Base-by-base conservation (phyloP, 2,797 vertebrate genomes). In the Echeneis naucrates region DNA sequence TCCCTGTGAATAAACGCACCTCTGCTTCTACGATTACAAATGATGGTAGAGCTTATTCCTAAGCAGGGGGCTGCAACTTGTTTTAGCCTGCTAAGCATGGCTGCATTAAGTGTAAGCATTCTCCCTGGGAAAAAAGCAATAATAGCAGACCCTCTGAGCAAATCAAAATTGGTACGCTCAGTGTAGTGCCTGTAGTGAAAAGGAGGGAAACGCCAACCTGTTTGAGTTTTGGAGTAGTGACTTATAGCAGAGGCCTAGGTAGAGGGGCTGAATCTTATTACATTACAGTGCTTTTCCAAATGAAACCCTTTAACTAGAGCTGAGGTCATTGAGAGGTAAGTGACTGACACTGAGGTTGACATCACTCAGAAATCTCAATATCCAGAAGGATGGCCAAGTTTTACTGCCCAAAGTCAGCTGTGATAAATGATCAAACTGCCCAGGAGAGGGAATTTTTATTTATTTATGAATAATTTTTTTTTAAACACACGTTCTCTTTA, bases 261-360 rank as follows among this genome's bases (percentile, higher is more conserved):
- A 64, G 2, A 45, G 51, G n/a, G 40, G 56, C 63, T 64, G 78
- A 68, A 72, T 87, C 87, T 91, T 85, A 89, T 90, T 87, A 90
- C 85, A 89, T 90, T 87, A 90, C 78, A 35, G 68, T 3, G 67
- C 80, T 87, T 40, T 63, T 53, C 37, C 79, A 86, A 84, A 90
- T 87, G 76, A 90, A 87, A 81, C 35, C 21, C 50, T 78, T 65
- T 10, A 75, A 74, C 60, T 26, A 75, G 78, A 75, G 78, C 59
- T 74, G 83, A 85, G 88, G 87, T 92, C 85, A 88, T 6, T 3
- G 76, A 63, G 64, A 78, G 84, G 82, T 77, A 83, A 87, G 80
- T 83, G 71, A 85, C 74, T 51, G 85, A 81, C 83, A 70, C 50
- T 64, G 52, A 55, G 57, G 67, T n/a, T 80, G 72, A 86, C 80